Evolutionary conservation across 2,113 vertebrate species (phyloP).

Genomic region (Amblyopsis rosae): DNA sequence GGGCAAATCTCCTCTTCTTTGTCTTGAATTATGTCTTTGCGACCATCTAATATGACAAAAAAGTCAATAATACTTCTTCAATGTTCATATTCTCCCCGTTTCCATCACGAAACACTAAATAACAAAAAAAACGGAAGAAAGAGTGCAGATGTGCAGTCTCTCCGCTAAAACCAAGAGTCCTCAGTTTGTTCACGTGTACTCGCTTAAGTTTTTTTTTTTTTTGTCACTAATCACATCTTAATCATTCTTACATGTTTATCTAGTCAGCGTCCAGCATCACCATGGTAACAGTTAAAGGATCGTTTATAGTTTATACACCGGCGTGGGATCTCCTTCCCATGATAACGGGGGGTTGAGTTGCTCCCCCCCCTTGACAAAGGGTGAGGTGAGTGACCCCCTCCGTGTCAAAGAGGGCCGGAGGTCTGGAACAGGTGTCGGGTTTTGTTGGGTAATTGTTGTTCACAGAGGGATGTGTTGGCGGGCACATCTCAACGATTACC

Average conservation of each 20-base stretch:
- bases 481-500: conserved; percentile 38
- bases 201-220: conserved; percentile 45
- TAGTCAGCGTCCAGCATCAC: conserved; percentile 38
- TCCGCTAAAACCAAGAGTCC: conserved; percentile 57
- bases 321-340: conserved; percentile 43
- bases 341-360: conserved; percentile 45
- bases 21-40: conserved; percentile 71
- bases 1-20: conserved; percentile 89
- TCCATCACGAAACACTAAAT: conserved; percentile 60
- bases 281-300: conserved; percentile 37
- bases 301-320: conserved; percentile 50
- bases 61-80: conserved; percentile 51
- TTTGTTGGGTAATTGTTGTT: conserved; percentile 56
- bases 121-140: conserved; percentile 54
- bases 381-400: conserved; percentile 35
- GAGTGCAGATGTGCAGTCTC: conserved; percentile 64
- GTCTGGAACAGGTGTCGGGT: conserved; percentile 42
- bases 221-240: conserved; percentile 64
- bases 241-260: conserved; percentile 63
- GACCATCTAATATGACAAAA: conserved; percentile 64
- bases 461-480: conserved; percentile 35
- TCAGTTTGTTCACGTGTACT: conserved; percentile 50
- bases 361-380: conserved; percentile 43
- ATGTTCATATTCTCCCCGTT: conserved; percentile 39
- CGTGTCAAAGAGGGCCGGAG: conserved; percentile 64